Base-by-base conservation (phyloP, 2,888 invertebrate species). In the Keiferia lycopersicella region DNA sequence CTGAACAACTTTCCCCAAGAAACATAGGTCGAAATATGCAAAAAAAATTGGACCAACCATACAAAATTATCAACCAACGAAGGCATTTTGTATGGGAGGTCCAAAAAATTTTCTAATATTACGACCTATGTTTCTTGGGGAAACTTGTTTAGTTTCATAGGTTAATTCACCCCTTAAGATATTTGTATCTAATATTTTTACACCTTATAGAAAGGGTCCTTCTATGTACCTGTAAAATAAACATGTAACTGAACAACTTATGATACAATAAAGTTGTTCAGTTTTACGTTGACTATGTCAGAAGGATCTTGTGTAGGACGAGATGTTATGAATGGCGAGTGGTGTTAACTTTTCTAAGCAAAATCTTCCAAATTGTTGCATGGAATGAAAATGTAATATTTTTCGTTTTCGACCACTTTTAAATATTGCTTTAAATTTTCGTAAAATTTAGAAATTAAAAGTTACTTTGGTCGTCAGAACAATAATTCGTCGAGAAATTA, bases 331-430 rank as follows among this genome's bases (percentile, higher is more conserved):
- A 56, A 16, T 26, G 53, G 18, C 20, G 7, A 1, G 14, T 30
- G 30, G 10, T 56, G 30, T n/a, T 12, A 30, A 30, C 4, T 26
- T 14, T n/a, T 26, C 14, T 22, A 62, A 38, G 41, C n/a, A 39
- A 8, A 20, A 59, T 60, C 64, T 64, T 64, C 64, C 64, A 64
- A 60, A 53, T 60, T 58, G 63, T 59, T 57, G 63, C 50, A 57
- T 48, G 45, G 61, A 22, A 48, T 34, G 4, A 34, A 34, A 8
- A 34, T 34, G 34, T 34, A 11, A 12, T 50, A 12, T 62, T 56
- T 56, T 30, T 2, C 22, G 56, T 56, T 30, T 22, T 56, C 56
- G 26, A 34, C 16, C n/a, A 16, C 14, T 51, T 22, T 14, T 7
- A 20, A 20, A 4, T 50, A 3, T 50, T n/a, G n/a, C n/a, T n/a